Conservation (phyloP, 2,797 vertebrate genomes). For the Capromys pilorides region DNA sequence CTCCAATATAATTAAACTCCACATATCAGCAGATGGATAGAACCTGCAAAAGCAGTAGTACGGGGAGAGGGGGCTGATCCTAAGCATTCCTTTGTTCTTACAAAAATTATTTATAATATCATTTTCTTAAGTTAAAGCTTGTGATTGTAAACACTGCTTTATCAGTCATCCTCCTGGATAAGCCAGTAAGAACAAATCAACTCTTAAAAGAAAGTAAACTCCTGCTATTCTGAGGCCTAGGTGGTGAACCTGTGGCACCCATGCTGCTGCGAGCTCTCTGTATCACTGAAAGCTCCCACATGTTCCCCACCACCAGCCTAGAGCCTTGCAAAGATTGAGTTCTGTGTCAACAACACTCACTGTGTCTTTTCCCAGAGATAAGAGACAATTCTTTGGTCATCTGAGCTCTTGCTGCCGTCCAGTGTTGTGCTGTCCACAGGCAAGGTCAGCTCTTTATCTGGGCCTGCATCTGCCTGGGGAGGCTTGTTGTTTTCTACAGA, state of each 20-base stretch:
- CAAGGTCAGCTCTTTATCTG: conserved; percentile 97
- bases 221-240: not conserved
- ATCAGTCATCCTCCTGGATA: not conserved
- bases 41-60: conserved; percentile 59
- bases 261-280: not conserved
- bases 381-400: conserved; percentile 95
- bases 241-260: not conserved
- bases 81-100: conserved; percentile 23
- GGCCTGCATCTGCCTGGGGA: conserved; percentile 94
- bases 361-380: conserved; percentile 94
- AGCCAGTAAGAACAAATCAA: not conserved
- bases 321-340: not conserved
- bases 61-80: conserved; percentile 35
- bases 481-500: conserved; percentile 97
- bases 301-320: not conserved
- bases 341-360: conserved; percentile 82
- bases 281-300: not conserved
- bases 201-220: conserved; percentile 45
- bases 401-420: conserved; percentile 95
- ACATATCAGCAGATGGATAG: conserved; percentile 55
- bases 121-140: conserved; percentile 54
- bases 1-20: conserved; percentile 74
- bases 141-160: conserved; percentile 55
- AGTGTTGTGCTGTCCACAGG: conserved; percentile 95
- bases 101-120: conserved; percentile 37